Conservation (phyloP, 2,797 vertebrate species). For the Ficedula albicollis region DNA sequence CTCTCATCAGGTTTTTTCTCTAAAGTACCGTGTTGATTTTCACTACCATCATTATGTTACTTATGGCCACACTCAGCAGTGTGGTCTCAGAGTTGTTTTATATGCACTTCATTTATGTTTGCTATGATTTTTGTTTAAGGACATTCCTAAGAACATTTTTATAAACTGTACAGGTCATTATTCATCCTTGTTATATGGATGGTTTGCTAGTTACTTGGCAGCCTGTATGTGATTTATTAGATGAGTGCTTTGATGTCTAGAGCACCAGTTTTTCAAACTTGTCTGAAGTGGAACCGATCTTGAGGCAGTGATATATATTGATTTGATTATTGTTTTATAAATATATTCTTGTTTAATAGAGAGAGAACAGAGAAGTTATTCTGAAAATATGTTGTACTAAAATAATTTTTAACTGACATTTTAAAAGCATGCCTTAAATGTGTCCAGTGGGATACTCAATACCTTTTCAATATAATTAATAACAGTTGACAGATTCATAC, state of each 20-base stretch:
- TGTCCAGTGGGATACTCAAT: background rate
- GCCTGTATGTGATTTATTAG: constrained; percentile 46
- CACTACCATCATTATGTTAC: background rate
- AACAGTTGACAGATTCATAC: background rate
- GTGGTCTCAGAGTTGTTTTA: constrained; percentile 33
- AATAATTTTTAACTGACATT: background rate
- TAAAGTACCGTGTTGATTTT: background rate
- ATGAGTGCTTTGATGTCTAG: constrained; percentile 8
- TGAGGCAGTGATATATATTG: constrained; percentile 26
- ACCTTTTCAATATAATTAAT: background rate
- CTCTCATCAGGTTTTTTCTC: background rate
- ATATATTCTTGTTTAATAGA: constrained; percentile 41
- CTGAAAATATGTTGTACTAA: background rate
- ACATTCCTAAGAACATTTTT: constrained; percentile 58
- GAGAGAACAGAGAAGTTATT: background rate
- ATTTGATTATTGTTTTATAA: constrained; percentile 39
- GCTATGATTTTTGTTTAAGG: constrained; percentile 59
- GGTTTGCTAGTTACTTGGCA: constrained; percentile 50
- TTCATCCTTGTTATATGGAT: constrained; percentile 43
- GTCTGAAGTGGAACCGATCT: constrained; percentile 33
- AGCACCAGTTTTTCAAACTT: constrained; percentile 40
- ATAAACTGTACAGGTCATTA: constrained; percentile 34
- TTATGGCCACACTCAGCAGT: background rate
- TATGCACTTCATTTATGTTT: constrained; percentile 43
- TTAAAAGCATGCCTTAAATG: background rate